Percentiles rank a stretch among this genome's conserved stretches.
Evolutionary conservation across 2,888 invertebrate genomes (phyloP).

Genomic region (Incurvaria masculella): DNA sequence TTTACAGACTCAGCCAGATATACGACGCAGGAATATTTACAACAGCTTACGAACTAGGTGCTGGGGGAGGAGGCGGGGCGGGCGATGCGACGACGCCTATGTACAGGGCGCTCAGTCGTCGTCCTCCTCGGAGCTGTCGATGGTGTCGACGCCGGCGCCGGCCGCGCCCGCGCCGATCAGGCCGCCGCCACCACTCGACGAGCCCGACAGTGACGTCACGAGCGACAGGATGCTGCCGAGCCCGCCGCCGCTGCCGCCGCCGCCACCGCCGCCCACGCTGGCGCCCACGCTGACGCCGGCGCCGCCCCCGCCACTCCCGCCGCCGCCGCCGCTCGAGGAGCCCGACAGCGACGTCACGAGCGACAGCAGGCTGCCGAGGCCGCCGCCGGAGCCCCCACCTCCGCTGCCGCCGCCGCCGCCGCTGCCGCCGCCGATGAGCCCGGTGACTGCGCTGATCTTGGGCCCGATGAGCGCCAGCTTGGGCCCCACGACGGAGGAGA

Average conservation of each 20-base stretch:
- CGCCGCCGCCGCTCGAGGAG: constrained; percentile 42
- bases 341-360: constrained; percentile 47
- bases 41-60: constrained; percentile 1
- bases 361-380: constrained; percentile 46
- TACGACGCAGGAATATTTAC: not conserved
- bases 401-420: constrained; percentile 50
- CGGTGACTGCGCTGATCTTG: constrained; percentile 57
- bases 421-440: constrained; percentile 55
- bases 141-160: constrained; percentile 36
- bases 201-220: constrained; percentile 46
- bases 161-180: constrained; percentile 29
- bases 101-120: constrained; percentile 30
- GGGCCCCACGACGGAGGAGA: constrained; percentile 68
- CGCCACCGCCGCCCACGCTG: constrained; percentile 23
- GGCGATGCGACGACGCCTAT: constrained; percentile 13
- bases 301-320: constrained; percentile 40
- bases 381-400: constrained; percentile 44
- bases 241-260: constrained; percentile 25
- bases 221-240: constrained; percentile 48
- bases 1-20: too few species aligned
- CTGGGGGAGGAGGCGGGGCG: constrained; percentile 12
- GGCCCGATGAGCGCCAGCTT: constrained; percentile 67
- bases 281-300: constrained; percentile 11
- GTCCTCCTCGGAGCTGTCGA: constrained; percentile 47
- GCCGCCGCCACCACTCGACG: constrained; percentile 44